Conservation (phyloP, 2,113 vertebrate species). For the Peromyscus polionotus region DNA sequence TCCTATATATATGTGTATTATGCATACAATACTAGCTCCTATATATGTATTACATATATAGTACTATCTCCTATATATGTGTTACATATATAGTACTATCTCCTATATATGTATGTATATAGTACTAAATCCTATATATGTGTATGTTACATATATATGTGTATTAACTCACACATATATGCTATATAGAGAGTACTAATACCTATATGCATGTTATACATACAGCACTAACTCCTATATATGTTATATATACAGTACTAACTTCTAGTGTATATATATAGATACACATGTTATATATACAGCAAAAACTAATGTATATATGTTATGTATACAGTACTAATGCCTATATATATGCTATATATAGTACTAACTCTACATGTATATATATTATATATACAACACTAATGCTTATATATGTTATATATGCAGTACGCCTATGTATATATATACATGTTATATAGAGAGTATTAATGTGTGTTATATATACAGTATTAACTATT, state of each 20-base stretch:
- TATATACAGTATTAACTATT: neutral
- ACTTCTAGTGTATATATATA: too few species aligned
- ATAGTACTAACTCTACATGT: neutral
- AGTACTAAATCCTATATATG: neutral
- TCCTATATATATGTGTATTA: too few species aligned
- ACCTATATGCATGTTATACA: too few species aligned
- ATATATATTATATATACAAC: too few species aligned
- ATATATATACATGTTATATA: neutral
- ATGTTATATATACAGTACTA: too few species aligned
- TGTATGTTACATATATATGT: neutral
- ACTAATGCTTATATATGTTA: too few species aligned
- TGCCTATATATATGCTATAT: neutral
- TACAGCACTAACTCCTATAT: neutral
- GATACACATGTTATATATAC: too few species aligned
- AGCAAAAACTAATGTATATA: too few species aligned
- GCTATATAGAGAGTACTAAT: too few species aligned
- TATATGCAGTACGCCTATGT: neutral
- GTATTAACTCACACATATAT: too few species aligned
- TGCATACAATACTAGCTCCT: neutral
- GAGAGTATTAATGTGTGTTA: too few species aligned
- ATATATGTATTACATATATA: neutral
- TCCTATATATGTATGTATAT: neutral
- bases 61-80: neutral
- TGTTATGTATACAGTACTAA: neutral
- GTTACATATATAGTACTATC: neutral